These are phyloP conservation scores for Vollenhovia emeryi DNA, from an alignment of 1,140 invertebrate genomes.

Conservation along the genomic window DNA sequence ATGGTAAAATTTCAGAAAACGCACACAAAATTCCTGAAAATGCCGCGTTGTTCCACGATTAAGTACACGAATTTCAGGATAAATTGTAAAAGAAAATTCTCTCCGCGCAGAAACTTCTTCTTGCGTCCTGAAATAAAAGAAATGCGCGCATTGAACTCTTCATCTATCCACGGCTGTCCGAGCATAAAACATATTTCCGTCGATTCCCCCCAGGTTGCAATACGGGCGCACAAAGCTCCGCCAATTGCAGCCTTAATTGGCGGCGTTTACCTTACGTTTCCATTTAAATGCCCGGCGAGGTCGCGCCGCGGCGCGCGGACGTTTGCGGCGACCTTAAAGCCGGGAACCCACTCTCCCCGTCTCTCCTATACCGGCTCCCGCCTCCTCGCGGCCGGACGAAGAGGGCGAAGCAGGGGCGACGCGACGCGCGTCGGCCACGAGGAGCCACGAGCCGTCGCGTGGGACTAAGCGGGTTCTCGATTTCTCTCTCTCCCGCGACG, in stretches of 20 bases:
- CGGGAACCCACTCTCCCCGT: conserved; percentile 46
- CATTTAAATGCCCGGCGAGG: conserved; percentile 70
- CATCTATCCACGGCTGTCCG: conserved; percentile 11
- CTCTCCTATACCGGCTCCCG: conserved; percentile 30
- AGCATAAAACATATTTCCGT: conserved; percentile 44
- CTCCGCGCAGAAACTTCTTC: background rate
- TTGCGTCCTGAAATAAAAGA: background rate
- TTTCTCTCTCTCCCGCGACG: conserved; percentile 51
- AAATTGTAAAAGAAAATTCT: too few species aligned
- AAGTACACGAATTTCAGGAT: too few species aligned
- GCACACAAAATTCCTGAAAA: too few species aligned
- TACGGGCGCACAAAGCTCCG: conserved; percentile 17
- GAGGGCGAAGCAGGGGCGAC: conserved; percentile 57
- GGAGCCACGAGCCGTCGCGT: conserved; percentile 83
- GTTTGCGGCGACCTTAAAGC: conserved; percentile 62
- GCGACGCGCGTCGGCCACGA: conserved; percentile 78
- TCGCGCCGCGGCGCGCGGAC: conserved; percentile 55
- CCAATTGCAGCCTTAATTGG: conserved; percentile 70
- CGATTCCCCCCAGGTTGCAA: conserved; percentile 25
- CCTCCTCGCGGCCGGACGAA: conserved; percentile 32
- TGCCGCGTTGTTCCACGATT: too few species aligned
- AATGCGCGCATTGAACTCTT: background rate
- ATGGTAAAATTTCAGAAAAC: too few species aligned
- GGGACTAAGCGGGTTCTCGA: conserved; percentile 75
- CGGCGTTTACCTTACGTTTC: conserved; percentile 72